These are phyloP conservation scores for Antedon mediterranea DNA, from an alignment of 53 echinoderm and acorn worm species.

Conservation along the genomic window DNA sequence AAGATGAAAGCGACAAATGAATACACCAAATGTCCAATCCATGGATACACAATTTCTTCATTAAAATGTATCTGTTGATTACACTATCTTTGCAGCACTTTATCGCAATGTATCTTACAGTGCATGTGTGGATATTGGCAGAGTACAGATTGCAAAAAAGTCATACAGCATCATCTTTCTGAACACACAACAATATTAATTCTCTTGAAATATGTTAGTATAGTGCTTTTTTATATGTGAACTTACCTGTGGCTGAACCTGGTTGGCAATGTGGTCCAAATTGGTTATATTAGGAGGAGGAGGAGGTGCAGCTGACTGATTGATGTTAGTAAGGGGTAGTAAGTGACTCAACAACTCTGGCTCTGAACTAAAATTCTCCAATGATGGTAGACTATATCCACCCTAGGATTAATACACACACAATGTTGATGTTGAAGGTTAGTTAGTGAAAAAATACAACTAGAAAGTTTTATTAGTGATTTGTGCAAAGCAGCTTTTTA, in stretches of 20 bases:
- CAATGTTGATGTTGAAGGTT: not conserved
- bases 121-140: too few species aligned
- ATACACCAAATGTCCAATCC: too few species aligned
- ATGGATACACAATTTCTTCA: too few species aligned
- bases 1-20: too few species aligned
- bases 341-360: not conserved
- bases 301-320: not conserved
- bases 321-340: not conserved
- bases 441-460: not conserved
- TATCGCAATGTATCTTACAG: too few species aligned
- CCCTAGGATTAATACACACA: not conserved
- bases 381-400: not conserved
- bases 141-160: too few species aligned
- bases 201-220: too few species aligned
- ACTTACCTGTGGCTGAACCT: not conserved
- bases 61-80: too few species aligned
- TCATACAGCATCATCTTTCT: too few species aligned
- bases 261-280: not conserved
- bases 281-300: not conserved
- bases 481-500: too few species aligned
- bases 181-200: not conserved
- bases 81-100: too few species aligned
- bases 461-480: too few species aligned
- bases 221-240: not conserved
- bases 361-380: not conserved